Percentiles rank a stretch among this genome's conserved stretches.
These are phyloP conservation scores for Onychomys arenicola DNA, from an alignment of 2,797 vertebrate genomes.

Conservation along the genomic window DNA sequence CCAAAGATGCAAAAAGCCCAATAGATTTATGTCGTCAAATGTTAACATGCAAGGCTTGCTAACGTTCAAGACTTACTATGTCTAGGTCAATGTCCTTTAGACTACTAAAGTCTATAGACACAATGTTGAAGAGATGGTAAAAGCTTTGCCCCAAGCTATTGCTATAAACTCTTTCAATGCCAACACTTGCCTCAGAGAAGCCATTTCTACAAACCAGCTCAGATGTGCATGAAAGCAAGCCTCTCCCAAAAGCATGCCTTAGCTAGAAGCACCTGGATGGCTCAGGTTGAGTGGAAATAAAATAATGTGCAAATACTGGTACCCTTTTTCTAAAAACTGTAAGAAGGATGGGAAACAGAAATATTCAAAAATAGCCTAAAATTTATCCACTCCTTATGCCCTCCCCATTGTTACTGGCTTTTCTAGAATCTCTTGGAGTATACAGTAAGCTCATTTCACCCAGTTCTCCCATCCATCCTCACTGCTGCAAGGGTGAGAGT, in stretches of 20 bases:
- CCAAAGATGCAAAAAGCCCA: neutral
- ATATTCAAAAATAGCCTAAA: neutral
- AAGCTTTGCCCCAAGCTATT: neutral
- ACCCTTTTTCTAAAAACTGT: neutral
- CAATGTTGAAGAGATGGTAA: neutral
- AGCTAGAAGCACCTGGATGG: neutral
- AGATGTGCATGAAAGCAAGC: neutral
- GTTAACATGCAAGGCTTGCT: neutral
- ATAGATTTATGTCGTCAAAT: neutral
- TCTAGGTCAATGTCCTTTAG: neutral
- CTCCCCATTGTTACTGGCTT: neutral
- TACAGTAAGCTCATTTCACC: neutral
- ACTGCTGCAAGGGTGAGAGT: too few relatives aligned
- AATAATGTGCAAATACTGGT: neutral
- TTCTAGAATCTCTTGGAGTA: neutral
- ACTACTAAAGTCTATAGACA: neutral
- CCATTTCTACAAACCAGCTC: neutral
- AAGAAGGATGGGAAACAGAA: neutral
- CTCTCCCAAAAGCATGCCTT: neutral
- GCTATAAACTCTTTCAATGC: neutral
- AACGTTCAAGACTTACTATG: neutral
- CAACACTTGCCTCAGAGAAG: neutral
- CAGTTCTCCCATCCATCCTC: neutral
- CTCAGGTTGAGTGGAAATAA: neutral
- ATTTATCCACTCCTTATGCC: neutral